These are phyloP conservation scores for Megaceryle alcyon DNA, from an alignment of 2,797 vertebrate genomes.

Conservation along the genomic window DNA sequence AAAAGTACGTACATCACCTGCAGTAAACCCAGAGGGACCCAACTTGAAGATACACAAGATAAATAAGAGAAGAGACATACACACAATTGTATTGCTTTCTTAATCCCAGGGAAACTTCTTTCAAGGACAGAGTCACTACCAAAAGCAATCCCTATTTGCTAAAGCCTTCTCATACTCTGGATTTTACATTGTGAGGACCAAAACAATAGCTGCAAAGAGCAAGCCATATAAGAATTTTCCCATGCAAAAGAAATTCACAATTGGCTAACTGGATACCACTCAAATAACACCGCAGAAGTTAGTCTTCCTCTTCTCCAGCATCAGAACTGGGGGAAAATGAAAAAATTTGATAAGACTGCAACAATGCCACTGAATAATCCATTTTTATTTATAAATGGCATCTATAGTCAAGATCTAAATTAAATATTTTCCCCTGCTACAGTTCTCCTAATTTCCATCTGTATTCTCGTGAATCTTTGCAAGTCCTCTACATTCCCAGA, in stretches of 20 bases:
- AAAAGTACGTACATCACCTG: neutral
- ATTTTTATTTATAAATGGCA: neutral
- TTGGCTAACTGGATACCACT: neutral
- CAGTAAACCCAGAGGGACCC: neutral
- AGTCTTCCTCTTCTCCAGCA: neutral
- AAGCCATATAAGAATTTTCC: neutral
- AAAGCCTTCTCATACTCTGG: neutral
- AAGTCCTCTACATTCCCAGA: neutral
- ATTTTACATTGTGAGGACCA: neutral
- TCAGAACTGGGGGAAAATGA: neutral
- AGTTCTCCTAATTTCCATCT: neutral
- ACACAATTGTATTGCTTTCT: neutral
- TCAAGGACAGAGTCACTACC: neutral
- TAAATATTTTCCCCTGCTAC: neutral
- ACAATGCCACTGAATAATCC: neutral
- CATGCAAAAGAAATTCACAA: neutral
- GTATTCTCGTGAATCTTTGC: neutral
- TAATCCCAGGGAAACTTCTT: neutral
- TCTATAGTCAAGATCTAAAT: neutral
- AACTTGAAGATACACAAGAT: neutral
- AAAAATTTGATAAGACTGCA: neutral
- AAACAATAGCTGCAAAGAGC: neutral
- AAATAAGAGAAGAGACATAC: neutral
- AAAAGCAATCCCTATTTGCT: neutral
- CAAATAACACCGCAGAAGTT: neutral